Conservation (phyloP, 2,113 vertebrate species). For the Shinisaurus crocodilurus region DNA sequence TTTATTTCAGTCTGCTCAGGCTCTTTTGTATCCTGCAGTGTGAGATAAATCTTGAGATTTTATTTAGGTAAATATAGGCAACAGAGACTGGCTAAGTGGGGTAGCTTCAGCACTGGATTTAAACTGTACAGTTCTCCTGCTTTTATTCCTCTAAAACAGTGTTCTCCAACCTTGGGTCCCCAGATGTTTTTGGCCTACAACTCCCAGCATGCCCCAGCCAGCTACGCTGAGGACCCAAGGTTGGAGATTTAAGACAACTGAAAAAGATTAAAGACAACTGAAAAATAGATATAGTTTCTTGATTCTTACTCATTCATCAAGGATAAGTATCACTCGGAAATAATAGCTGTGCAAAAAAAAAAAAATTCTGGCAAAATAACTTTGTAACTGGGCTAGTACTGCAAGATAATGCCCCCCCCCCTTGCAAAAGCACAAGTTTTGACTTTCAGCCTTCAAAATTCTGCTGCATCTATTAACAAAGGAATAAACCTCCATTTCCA, state of each 20-base stretch:
- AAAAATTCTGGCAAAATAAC: background rate
- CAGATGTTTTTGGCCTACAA: too few species aligned
- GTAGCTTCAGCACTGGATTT: background rate
- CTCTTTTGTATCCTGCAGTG: background rate
- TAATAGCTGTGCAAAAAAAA: background rate
- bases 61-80: background rate
- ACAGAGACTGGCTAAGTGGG: background rate
- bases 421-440: background rate
- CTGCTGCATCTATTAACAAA: background rate
- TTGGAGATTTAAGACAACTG: too few species aligned
- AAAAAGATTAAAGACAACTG: background rate
- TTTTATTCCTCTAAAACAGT: conserved; percentile 4
- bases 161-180: too few species aligned
- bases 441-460: background rate
- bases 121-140: background rate
- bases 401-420: background rate
- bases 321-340: background rate
- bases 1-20: background rate
- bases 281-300: background rate
- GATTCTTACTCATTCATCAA: background rate
- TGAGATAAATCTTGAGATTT: background rate
- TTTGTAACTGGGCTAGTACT: background rate
- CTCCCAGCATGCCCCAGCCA: too few species aligned
- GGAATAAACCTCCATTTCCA: background rate
- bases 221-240: too few species aligned